These are phyloP conservation scores for Apis laboriosa DNA, from an alignment of 1,140 invertebrate species.

Conservation along the genomic window DNA sequence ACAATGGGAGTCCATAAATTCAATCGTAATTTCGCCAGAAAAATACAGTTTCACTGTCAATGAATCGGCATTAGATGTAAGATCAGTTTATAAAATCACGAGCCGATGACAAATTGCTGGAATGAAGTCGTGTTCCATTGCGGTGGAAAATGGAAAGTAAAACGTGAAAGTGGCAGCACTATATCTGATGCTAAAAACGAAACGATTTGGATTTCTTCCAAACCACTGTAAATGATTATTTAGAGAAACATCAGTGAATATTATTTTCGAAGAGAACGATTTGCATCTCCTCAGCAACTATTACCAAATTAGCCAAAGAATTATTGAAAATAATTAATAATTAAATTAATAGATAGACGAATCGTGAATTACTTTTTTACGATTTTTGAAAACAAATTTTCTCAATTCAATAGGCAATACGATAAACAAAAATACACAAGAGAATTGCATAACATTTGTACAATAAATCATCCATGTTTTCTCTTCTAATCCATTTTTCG, in stretches of 20 bases:
- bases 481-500: not conserved
- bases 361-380: too few species aligned
- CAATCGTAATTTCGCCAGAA: not conserved
- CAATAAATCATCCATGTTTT: not conserved
- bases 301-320: not conserved
- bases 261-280: not conserved
- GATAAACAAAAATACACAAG: too few species aligned
- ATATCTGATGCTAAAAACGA: conserved; percentile 8
- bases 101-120: not conserved
- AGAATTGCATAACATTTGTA: too few species aligned
- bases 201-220: conserved; percentile 16
- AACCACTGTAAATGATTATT: conserved; percentile 27
- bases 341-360: too few species aligned
- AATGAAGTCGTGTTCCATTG: not conserved
- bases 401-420: too few species aligned
- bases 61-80: not conserved
- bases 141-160: conserved; percentile 15
- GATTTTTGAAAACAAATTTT: too few species aligned
- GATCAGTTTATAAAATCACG: conserved; percentile 10
- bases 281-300: not conserved
- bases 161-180: conserved; percentile 37
- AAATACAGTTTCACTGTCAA: not conserved
- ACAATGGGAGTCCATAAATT: not conserved
- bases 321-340: not conserved
- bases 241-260: conserved; percentile 12